Base-by-base conservation (phyloP, 2,113 vertebrate species). In the Sprattus sprattus region DNA sequence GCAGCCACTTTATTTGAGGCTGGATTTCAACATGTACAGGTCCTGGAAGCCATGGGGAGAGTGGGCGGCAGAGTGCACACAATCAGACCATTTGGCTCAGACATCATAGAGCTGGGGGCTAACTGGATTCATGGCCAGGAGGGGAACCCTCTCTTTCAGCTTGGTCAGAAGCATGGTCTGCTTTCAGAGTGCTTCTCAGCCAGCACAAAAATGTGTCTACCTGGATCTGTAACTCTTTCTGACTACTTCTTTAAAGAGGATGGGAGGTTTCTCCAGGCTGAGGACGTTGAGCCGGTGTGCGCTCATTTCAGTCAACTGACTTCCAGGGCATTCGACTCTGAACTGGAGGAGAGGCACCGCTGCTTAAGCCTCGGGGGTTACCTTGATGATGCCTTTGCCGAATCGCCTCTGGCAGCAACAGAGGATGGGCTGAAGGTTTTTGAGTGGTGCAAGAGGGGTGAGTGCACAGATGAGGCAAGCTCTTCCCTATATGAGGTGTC, bases 361-460 rank as follows among this genome's bases (percentile, higher is more conserved):
- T 81, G 80, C 0, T 81, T 89, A 57, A 89, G 82, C 45, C 85
- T 93, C 0, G 92, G 92, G 20, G 85, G 83, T 60, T 93, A 91
- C 89, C 86, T 93, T 20, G 92, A 92, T 32, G 60, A 83, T 11
- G 88, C 86, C 32, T 93, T 90, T 83, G 28, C 45, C 8, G 52
- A 82, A 39, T 86, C 85, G 1, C 15, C n/a, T 32, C 39, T 90
- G 81, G 85, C 64, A 1, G 39, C 22, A 0, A 54, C 82, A 6
- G 45, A 88, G 82, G 87, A 87, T 16, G 82, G 28, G 20, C 45
- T 50, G 28, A 86, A 81, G 22, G 82, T 93, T 28, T 93, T 89
- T 71, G 91, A 93, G 85, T 93, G 92, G 92, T 93, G 92, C 84
- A 93, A 93, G 49, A 88, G 92, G 75, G 82, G 10, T 9, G 91